A percentile compares a stretch with the other conserved stretches of the same genome.
phyloP scores from a whole-genome alignment of 2,113 vertebrate species.

The Xyrauchen texanus region DNA sequence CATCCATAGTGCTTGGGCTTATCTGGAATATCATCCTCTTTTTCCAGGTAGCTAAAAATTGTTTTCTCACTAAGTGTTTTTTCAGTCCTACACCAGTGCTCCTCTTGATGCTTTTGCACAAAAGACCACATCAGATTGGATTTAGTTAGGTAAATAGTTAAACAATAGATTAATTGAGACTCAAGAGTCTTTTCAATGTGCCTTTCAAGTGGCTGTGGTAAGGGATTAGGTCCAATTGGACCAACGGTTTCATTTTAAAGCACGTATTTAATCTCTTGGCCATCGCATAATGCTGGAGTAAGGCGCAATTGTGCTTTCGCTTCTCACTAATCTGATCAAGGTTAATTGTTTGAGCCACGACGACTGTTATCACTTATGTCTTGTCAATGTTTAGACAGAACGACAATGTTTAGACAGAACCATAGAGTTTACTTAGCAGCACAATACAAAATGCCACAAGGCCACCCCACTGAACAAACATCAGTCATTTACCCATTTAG shows the following conservation, averaged over 20 bases:
- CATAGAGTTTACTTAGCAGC: background rate
- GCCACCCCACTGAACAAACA: background rate
- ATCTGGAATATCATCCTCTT: slow-evolving; percentile 99
- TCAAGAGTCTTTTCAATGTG: background rate
- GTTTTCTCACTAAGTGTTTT: background rate
- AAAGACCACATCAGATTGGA: background rate
- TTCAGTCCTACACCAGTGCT: background rate
- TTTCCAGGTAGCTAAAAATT: slow-evolving; percentile 84
- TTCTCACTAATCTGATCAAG: background rate
- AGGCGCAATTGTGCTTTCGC: background rate
- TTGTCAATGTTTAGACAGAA: background rate
- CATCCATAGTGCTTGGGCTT: slow-evolving; percentile 91
- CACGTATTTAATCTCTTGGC: background rate
- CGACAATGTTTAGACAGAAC: background rate
- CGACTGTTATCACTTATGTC: background rate
- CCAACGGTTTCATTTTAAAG: background rate
- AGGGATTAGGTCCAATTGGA: no score
- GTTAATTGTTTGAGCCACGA: background rate
- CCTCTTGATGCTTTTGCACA: background rate
- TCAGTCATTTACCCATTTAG: background rate
- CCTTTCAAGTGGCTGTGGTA: background rate
- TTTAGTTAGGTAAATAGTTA: background rate
- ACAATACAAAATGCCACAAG: background rate
- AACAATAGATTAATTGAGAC: background rate
- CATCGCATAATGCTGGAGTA: background rate